Conservation (phyloP, 2,797 vertebrate genomes). For the Naso thynnoides region DNA sequence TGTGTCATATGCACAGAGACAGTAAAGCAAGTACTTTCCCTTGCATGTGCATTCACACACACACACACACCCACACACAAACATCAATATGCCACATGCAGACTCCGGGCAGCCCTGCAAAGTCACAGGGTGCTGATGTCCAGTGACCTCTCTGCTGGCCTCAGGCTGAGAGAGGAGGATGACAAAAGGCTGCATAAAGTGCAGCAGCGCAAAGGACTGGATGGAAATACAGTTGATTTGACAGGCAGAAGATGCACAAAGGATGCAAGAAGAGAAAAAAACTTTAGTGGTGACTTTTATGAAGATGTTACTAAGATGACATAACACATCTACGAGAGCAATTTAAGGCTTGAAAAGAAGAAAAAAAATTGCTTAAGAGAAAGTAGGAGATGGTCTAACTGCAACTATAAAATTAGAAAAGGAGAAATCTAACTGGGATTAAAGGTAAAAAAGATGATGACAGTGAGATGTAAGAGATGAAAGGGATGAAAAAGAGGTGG, state of each 20-base stretch:
- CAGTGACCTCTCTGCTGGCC: constrained; percentile 54
- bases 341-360: constrained; percentile 16
- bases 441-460: constrained; percentile 40
- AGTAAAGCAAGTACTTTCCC: constrained; percentile 33
- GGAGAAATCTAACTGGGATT: constrained; percentile 19
- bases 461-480: constrained; percentile 48
- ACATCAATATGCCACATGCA: constrained; percentile 44
- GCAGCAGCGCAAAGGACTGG: constrained; percentile 24
- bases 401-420: constrained; percentile 29
- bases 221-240: constrained; percentile 1
- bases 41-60: constrained; percentile 29
- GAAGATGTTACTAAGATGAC: not conserved
- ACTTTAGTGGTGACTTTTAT: not conserved
- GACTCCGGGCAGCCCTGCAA: constrained; percentile 38
- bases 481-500: constrained; percentile 15
- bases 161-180: constrained; percentile 33
- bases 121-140: constrained; percentile 50
- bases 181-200: constrained; percentile 22
- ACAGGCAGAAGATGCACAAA: constrained; percentile 18
- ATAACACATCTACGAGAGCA: constrained; percentile 17
- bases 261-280: not conserved
- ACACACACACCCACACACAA: constrained; percentile 15
- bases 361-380: not conserved
- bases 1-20: constrained; percentile 39
- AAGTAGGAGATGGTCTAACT: constrained; percentile 1